Conservation (phyloP, 2,797 vertebrate genomes). For the Mareca penelope region DNA sequence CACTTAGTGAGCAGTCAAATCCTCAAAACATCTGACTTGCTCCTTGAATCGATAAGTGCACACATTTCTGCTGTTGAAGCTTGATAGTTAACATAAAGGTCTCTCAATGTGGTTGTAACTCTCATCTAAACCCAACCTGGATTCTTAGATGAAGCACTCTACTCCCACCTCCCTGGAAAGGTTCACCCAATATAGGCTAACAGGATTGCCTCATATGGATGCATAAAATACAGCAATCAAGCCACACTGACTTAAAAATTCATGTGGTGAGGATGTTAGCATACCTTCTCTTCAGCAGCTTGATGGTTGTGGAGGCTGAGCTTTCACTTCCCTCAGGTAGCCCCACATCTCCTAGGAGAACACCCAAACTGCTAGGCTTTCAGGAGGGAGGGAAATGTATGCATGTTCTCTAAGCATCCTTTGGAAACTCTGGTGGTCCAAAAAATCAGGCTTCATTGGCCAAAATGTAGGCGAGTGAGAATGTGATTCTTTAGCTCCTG, state of each 20-base stretch:
- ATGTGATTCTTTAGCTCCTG: neutral
- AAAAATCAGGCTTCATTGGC: neutral
- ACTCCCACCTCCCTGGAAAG: neutral
- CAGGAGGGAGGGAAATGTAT: neutral
- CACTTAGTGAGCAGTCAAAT: neutral
- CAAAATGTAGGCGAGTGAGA: neutral
- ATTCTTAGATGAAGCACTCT: neutral
- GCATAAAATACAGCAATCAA: neutral
- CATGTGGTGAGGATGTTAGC: neutral
- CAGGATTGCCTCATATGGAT: neutral
- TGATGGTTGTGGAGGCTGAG: neutral
- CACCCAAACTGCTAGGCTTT: neutral
- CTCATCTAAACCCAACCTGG: fast-evolving
- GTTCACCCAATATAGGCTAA: neutral
- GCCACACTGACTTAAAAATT: neutral
- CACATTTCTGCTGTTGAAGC: neutral
- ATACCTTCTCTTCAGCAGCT: neutral
- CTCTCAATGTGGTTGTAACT: neutral
- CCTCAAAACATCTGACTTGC: neutral
- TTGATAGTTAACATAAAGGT: neutral
- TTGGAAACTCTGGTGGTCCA: neutral
- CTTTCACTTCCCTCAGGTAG: neutral
- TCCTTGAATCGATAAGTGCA: neutral
- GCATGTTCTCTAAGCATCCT: neutral
- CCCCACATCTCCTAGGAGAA: neutral